Percentiles rank a stretch among this genome's conserved stretches.
phyloP scores from a whole-genome alignment of 2,888 invertebrate species.

The Lepeophtheirus nordmannii region DNA sequence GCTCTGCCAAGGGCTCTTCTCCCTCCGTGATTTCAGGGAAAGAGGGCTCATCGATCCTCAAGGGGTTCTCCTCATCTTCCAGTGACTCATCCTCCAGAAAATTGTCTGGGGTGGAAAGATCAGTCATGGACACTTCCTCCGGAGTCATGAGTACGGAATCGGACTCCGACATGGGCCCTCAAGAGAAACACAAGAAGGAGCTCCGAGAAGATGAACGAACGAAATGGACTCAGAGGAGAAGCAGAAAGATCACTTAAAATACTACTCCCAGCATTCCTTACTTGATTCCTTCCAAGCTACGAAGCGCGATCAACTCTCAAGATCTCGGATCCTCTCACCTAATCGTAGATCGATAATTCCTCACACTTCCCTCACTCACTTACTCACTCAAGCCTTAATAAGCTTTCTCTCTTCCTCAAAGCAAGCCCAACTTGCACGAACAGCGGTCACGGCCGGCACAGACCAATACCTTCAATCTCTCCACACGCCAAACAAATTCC shows the following conservation, averaged over 20 bases:
- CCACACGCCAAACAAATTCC: too few species aligned
- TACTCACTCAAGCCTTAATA: background rate
- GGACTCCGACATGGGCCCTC: too few species aligned
- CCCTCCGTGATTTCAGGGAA: background rate
- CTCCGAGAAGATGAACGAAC: too few species aligned
- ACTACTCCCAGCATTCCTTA: too few species aligned
- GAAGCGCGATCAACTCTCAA: too few species aligned
- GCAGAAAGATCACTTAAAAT: too few species aligned
- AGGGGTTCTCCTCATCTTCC: background rate
- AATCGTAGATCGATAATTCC: too few species aligned
- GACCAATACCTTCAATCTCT: background rate
- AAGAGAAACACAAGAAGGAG: too few species aligned
- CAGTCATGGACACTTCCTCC: background rate
- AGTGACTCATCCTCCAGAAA: background rate
- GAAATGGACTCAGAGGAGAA: too few species aligned
- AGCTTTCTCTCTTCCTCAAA: background rate
- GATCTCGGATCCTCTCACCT: too few species aligned
- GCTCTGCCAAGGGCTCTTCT: background rate
- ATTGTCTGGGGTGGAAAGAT: background rate
- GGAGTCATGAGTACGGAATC: too few species aligned
- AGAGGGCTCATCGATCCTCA: background rate
- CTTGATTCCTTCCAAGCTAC: too few species aligned
- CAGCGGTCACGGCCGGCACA: constrained; percentile 8
- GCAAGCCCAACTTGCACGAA: background rate
- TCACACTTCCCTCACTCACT: background rate